phyloP scores from a whole-genome alignment of 2,113 vertebrate genomes.

The Phylloscopus whistleri region DNA sequence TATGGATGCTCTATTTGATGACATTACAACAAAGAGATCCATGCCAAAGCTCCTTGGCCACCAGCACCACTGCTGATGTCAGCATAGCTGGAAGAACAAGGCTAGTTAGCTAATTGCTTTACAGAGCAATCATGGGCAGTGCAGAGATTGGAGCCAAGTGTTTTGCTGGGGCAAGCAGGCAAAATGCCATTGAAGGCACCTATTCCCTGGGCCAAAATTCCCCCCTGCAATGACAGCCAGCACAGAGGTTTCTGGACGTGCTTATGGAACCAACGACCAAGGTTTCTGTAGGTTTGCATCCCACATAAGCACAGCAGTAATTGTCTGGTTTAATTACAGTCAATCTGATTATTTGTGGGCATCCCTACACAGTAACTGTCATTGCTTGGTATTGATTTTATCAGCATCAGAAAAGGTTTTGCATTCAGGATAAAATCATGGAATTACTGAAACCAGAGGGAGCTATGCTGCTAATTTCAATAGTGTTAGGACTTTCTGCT shows the following conservation, averaged over 20 bases:
- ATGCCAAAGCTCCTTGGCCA: conserved; percentile 49
- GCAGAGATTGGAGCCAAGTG: conserved; percentile 4
- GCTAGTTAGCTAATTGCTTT: conserved; percentile 62
- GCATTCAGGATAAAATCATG: background rate
- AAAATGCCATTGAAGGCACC: background rate
- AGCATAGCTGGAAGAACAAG: conserved; percentile 30
- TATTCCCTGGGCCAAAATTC: background rate
- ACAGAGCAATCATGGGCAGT: conserved; percentile 6
- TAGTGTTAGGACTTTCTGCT: background rate
- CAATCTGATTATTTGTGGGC: background rate
- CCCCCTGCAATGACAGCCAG: background rate
- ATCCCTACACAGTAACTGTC: background rate
- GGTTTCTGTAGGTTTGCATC: background rate
- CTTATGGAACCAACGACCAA: background rate
- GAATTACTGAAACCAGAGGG: background rate
- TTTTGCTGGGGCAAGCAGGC: conserved; percentile 7
- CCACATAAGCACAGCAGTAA: background rate
- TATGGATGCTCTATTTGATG: background rate
- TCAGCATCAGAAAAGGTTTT: background rate
- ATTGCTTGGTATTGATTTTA: background rate
- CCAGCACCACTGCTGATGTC: conserved; percentile 40
- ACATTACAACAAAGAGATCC: conserved; percentile 17
- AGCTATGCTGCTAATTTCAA: background rate
- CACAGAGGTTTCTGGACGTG: background rate
- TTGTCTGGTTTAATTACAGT: background rate